These are phyloP conservation scores for Athripsodes cinereus DNA, from an alignment of 2,888 invertebrate genomes.

Conservation along the genomic window DNA sequence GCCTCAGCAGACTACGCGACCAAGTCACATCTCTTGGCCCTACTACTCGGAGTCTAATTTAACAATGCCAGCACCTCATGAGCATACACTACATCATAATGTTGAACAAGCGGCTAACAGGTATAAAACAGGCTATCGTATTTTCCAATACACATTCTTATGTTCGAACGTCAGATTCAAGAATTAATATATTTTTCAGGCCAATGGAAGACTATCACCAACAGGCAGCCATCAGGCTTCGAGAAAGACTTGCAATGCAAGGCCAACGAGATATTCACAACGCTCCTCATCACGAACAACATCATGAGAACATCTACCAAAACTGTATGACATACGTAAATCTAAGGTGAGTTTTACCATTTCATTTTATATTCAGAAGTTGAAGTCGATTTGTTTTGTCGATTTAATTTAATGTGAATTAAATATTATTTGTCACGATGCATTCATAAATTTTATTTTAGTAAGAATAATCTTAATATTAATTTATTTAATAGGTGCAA, in stretches of 20 bases:
- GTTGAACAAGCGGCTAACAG: constrained; percentile 17
- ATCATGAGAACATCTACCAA: constrained; percentile 25
- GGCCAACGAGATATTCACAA: constrained; percentile 5
- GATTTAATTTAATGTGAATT: too few relatives aligned
- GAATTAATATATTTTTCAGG: constrained; percentile 1
- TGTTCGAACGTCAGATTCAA: too few relatives aligned
- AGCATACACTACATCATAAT: constrained; percentile 20
- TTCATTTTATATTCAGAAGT: too few relatives aligned
- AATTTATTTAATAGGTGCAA: constrained; percentile 37
- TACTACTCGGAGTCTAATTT: constrained; percentile 53
- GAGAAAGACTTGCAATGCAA: constrained; percentile 2
- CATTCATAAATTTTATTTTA: too few relatives aligned
- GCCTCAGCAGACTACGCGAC: constrained; percentile 30
- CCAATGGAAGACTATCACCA: constrained; percentile 25
- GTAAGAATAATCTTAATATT: too few relatives aligned
- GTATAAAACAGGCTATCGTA: too few relatives aligned
- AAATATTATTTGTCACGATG: too few relatives aligned
- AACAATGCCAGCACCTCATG: constrained; percentile 22
- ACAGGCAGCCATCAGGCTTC: constrained; percentile 13
- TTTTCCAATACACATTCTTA: too few relatives aligned
- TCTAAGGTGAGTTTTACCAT: constrained; percentile 15
- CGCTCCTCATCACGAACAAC: constrained; percentile 6
- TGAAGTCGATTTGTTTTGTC: too few relatives aligned
- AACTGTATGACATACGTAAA: constrained; percentile 26
- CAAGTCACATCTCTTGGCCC: constrained; percentile 54